Conservation (phyloP, 2,888 invertebrate genomes). For the Ophonus ardosiacus region DNA sequence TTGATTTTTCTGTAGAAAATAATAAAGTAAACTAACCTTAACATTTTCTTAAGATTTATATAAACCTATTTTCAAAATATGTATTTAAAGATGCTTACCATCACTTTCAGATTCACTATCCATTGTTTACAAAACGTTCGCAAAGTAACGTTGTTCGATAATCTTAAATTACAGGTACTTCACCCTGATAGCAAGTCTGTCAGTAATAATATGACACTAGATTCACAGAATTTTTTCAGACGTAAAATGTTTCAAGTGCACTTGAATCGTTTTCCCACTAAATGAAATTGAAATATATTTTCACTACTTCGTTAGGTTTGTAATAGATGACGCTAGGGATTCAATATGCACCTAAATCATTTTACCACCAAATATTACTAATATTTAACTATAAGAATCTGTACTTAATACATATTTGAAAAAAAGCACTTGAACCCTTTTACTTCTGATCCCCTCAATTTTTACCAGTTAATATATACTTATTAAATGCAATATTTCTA, state of each 20-base stretch:
- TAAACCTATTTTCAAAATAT: constrained; percentile 10
- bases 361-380: not conserved
- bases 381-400: not conserved
- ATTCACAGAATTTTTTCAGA: constrained; percentile 9
- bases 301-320: not conserved
- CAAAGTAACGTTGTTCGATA: not conserved
- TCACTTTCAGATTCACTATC: not conserved
- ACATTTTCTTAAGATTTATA: not conserved
- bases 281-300: constrained; percentile 14
- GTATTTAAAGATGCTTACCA: not conserved
- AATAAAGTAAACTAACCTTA: too few relatives aligned
- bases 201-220: not conserved
- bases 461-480: too few relatives aligned
- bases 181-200: not conserved
- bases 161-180: not conserved
- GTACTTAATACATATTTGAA: too few relatives aligned
- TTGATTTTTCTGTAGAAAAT: too few relatives aligned
- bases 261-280: constrained; percentile 13
- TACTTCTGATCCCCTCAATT: too few relatives aligned
- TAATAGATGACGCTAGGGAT: not conserved
- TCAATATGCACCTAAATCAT: not conserved
- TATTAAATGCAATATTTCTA: too few relatives aligned
- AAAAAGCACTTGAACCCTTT: too few relatives aligned
- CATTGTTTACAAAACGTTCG: not conserved
- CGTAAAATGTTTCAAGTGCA: constrained; percentile 2